Evolutionary conservation across 2,888 invertebrate species (phyloP).

Genomic region (Sesia bembeciformis): DNA sequence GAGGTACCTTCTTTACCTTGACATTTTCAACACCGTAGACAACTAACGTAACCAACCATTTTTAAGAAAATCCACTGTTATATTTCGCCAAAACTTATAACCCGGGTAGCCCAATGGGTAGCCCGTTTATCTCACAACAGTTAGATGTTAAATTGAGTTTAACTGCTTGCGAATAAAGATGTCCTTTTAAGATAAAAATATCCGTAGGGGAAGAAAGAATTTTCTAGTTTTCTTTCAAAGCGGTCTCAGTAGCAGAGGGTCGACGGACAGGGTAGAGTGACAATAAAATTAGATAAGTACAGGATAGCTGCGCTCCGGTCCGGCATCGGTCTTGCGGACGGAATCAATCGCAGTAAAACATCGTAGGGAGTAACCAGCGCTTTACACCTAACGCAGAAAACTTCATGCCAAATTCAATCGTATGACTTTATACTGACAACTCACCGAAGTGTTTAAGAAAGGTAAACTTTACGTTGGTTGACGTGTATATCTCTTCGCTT

Average conservation of each 20-base stretch:
- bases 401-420: not conserved
- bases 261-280: constrained; percentile 49
- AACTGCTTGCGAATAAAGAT: constrained; percentile 65
- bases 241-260: constrained; percentile 45
- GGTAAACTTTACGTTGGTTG: constrained; percentile 13
- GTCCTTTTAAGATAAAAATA: constrained; percentile 58
- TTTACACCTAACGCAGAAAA: not conserved
- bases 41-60: no score
- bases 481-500: constrained; percentile 53
- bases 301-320: constrained; percentile 51
- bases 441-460: not conserved
- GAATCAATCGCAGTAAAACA: constrained; percentile 71
- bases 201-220: constrained; percentile 45
- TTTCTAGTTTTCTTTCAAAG: constrained; percentile 46
- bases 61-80: no score
- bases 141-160: constrained; percentile 58
- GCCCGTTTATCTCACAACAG: constrained; percentile 42
- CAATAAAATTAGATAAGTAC: constrained; percentile 74
- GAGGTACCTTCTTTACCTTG: no score
- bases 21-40: no score
- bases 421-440: not conserved
- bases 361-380: not conserved
- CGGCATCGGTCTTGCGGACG: constrained; percentile 56
- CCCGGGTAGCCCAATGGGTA: constrained; percentile 8
- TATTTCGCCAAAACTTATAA: not conserved